Conservation (phyloP, 2,113 vertebrate genomes). For the Sigmodon hispidus region DNA sequence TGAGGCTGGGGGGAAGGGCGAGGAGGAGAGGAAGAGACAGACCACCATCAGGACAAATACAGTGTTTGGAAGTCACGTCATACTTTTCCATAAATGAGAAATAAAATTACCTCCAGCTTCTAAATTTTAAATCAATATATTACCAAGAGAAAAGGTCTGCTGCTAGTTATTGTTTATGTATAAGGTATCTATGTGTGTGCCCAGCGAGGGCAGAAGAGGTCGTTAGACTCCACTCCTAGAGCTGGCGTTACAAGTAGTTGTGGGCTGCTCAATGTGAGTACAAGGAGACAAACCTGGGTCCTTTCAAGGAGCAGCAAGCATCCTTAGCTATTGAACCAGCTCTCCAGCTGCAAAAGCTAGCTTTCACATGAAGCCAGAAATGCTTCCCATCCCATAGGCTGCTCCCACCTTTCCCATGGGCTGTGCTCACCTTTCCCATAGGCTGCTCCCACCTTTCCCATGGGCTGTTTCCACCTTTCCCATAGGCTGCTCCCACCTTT, state of each 20-base stretch:
- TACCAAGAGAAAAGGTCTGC: neutral
- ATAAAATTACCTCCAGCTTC: neutral
- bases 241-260: neutral
- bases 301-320: neutral
- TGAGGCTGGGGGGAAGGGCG: neutral
- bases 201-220: neutral
- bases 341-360: neutral
- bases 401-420: neutral
- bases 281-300: neutral
- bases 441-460: neutral
- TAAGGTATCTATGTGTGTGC: neutral
- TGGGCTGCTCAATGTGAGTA: neutral
- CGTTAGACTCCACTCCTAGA: neutral
- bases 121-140: slow-evolving; percentile 32
- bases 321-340: neutral
- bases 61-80: neutral
- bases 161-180: neutral
- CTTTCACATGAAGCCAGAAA: neutral
- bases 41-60: neutral
- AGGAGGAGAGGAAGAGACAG: neutral
- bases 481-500: neutral
- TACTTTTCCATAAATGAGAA: slow-evolving; percentile 22
- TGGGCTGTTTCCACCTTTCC: too few relatives aligned
- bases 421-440: too few relatives aligned
- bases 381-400: neutral